Conservation (phyloP, 1,140 invertebrate genomes). For the Papilio dardanus region DNA sequence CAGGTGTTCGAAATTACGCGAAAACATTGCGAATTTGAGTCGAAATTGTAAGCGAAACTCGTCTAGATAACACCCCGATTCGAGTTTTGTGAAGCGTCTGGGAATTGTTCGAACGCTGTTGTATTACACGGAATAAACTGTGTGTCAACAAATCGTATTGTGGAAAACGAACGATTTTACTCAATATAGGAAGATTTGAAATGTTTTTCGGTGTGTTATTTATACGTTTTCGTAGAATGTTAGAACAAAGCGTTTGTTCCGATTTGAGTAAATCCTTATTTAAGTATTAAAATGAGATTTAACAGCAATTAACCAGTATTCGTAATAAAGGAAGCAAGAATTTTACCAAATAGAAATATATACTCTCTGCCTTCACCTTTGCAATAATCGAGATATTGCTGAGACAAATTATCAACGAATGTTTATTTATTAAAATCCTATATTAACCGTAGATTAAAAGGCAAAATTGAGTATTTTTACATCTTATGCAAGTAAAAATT, state of each 20-base stretch:
- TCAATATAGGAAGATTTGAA: conserved; percentile 24
- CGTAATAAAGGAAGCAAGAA: too few species aligned
- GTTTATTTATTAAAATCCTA: neutral
- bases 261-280: neutral
- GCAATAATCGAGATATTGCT: neutral
- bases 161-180: conserved; percentile 18
- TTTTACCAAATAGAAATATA: neutral
- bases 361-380: neutral
- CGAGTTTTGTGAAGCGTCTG: conserved; percentile 39
- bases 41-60: conserved; percentile 47
- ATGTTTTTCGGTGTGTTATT: neutral
- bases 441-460: neutral
- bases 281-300: too few species aligned
- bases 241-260: neutral
- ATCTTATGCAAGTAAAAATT: neutral
- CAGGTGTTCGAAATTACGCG: conserved; percentile 46
- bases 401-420: too few species aligned
- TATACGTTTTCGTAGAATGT: neutral
- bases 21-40: conserved; percentile 48
- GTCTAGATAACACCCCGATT: conserved; percentile 47
- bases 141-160: conserved; percentile 24
- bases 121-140: conserved; percentile 49
- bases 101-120: conserved; percentile 46
- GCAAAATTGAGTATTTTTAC: neutral
- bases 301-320: too few species aligned